These are phyloP conservation scores for Neogobius melanostomus DNA, from an alignment of 2,113 vertebrate species.

Conservation along the genomic window DNA sequence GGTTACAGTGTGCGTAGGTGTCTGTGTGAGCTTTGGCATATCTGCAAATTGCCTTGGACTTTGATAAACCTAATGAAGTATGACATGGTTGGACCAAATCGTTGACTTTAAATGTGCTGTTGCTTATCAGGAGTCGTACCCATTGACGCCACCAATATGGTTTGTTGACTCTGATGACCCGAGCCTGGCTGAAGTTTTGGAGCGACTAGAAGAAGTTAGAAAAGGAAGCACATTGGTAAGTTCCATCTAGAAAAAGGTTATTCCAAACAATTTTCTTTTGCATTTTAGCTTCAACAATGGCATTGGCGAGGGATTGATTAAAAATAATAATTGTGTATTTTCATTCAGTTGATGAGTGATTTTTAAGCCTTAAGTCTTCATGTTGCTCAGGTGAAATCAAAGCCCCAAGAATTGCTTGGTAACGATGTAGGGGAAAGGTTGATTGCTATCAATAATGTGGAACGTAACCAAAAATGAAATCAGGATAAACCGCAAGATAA, in stretches of 20 bases:
- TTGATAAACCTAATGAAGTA: constrained; percentile 10
- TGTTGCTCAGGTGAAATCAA: too few relatives aligned
- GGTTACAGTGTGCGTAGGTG: constrained; percentile 17
- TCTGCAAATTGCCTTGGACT: constrained; percentile 20
- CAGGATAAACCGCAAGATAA: too few relatives aligned
- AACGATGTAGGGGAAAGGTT: too few relatives aligned
- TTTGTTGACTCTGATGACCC: constrained; percentile 99
- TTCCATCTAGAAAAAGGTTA: background rate
- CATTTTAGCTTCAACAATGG: too few relatives aligned
- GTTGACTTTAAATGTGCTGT: background rate
- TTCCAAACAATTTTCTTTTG: too few relatives aligned
- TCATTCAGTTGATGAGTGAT: too few relatives aligned
- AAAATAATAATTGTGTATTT: too few relatives aligned
- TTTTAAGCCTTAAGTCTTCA: too few relatives aligned
- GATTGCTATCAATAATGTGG: too few relatives aligned
- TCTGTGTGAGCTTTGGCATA: constrained; percentile 21
- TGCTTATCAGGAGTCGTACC: constrained; percentile 88
- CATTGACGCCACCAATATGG: constrained; percentile 96
- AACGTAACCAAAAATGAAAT: too few relatives aligned
- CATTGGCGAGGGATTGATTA: too few relatives aligned
- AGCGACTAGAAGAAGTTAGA: constrained; percentile 92
- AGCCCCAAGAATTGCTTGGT: too few relatives aligned
- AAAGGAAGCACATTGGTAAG: constrained; percentile 93
- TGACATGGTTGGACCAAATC: background rate
- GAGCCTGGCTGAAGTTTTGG: constrained; percentile 92